Conservation (phyloP, 2,113 vertebrate species). For the Entelurus aequoreus region DNA sequence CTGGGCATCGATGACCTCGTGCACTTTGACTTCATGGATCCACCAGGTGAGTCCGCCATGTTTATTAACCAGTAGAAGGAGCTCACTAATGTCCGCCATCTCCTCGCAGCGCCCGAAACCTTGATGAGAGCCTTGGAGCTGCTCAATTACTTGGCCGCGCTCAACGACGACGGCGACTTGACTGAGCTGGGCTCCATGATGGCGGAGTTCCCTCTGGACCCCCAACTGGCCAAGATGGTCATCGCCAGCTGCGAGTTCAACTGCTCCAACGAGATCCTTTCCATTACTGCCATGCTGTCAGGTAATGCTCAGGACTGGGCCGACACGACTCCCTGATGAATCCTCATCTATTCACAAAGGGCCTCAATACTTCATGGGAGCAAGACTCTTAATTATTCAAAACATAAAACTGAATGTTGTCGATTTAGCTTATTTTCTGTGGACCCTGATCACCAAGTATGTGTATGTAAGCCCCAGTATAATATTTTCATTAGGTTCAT, state of each 20-base stretch:
- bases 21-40: constrained; percentile 99
- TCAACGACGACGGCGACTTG: constrained; percentile 97
- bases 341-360: background rate
- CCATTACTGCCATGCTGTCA: constrained; percentile 99
- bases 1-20: constrained; percentile 97
- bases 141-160: constrained; percentile 93
- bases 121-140: constrained; percentile 97
- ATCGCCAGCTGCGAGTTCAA: constrained; percentile 99
- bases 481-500: no score
- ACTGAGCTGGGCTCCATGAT: constrained; percentile 99
- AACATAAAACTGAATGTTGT: background rate
- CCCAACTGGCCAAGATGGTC: constrained; percentile 99
- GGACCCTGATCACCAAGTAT: no score
- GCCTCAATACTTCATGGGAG: background rate
- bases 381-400: background rate
- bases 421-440: no score
- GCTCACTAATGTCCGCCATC: background rate
- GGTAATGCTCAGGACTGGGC: constrained; percentile 87
- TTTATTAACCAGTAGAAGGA: background rate
- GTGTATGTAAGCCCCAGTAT: no score
- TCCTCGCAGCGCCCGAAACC: constrained; percentile 87
- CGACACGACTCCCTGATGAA: constrained; percentile 18
- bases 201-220: constrained; percentile 97
- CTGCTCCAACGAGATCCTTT: constrained; percentile 99
- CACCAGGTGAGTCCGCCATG: constrained; percentile 78